A percentile compares a stretch with the other conserved stretches of the same genome.
phyloP scores from a whole-genome alignment of 2,797 vertebrate species.

The Neoniphon sammara region DNA sequence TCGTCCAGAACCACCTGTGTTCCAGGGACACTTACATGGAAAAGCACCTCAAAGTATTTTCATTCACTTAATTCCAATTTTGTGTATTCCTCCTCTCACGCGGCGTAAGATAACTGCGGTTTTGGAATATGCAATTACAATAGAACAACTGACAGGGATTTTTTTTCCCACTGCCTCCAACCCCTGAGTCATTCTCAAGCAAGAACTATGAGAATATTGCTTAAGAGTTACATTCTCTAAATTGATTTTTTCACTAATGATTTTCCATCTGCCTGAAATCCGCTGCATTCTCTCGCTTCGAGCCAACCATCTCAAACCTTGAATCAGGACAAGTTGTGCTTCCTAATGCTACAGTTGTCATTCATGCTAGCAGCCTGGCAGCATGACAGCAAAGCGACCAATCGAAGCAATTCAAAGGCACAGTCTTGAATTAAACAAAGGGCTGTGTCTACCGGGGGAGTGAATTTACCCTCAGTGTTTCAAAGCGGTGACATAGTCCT shows the following conservation, averaged over 20 bases:
- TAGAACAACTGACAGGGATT: conserved; percentile 26
- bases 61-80: conserved; percentile 47
- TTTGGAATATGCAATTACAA: conserved; percentile 54
- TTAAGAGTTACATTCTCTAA: conserved; percentile 14
- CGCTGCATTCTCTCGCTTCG: background rate
- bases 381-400: background rate
- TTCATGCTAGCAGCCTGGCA: conserved; percentile 4
- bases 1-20: conserved; percentile 50
- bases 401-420: background rate
- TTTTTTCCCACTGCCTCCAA: conserved; percentile 9
- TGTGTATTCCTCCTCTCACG: conserved; percentile 15
- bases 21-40: conserved; percentile 35
- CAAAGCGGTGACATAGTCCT: background rate
- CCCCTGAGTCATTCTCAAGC: conserved; percentile 18
- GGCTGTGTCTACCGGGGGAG: background rate
- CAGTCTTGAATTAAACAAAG: background rate
- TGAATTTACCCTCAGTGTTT: background rate
- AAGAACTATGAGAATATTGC: background rate
- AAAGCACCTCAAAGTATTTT: conserved; percentile 46
- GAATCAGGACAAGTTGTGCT: background rate
- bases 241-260: conserved; percentile 5
- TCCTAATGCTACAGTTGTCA: conserved; percentile 6
- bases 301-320: background rate
- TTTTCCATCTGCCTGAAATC: background rate
- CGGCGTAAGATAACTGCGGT: background rate